Percentiles rank a stretch among this genome's conserved stretches.
phyloP scores from a whole-genome alignment of 1,140 invertebrate genomes.

The Patella vulgata region DNA sequence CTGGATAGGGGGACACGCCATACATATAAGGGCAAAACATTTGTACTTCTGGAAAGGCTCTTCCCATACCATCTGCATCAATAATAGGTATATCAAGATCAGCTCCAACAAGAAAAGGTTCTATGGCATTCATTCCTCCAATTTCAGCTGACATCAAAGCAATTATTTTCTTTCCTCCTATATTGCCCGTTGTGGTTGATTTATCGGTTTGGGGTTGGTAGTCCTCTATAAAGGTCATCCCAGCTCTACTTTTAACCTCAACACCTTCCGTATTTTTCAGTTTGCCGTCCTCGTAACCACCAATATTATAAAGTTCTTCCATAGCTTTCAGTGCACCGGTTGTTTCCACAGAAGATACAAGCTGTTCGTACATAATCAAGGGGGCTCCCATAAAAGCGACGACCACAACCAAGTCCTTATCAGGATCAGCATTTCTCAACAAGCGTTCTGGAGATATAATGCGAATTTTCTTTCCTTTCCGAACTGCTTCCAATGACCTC shows the following conservation, averaged over 20 bases:
- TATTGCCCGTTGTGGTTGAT: background rate
- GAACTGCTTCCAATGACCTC: constrained; percentile 33
- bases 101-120: constrained; percentile 54
- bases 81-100: constrained; percentile 48
- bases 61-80: constrained; percentile 61
- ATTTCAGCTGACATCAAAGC: constrained; percentile 55
- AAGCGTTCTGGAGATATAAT: constrained; percentile 41
- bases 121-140: constrained; percentile 57
- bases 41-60: constrained; percentile 61
- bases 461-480: constrained; percentile 49
- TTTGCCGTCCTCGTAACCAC: constrained; percentile 35
- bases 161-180: constrained; percentile 31
- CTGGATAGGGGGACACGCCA: constrained; percentile 44
- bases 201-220: constrained; percentile 23
- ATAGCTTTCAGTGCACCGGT: constrained; percentile 41
- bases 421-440: constrained; percentile 25
- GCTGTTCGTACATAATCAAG: constrained; percentile 44
- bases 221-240: constrained; percentile 45
- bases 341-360: constrained; percentile 41
- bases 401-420: constrained; percentile 38
- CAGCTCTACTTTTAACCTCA: constrained; percentile 32
- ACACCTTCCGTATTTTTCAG: constrained; percentile 28
- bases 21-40: constrained; percentile 58
- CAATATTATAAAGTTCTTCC: constrained; percentile 41
- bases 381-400: constrained; percentile 57